These are phyloP conservation scores for Gallinago jamesoni DNA, from an alignment of 2,113 vertebrate genomes.

Conservation along the genomic window DNA sequence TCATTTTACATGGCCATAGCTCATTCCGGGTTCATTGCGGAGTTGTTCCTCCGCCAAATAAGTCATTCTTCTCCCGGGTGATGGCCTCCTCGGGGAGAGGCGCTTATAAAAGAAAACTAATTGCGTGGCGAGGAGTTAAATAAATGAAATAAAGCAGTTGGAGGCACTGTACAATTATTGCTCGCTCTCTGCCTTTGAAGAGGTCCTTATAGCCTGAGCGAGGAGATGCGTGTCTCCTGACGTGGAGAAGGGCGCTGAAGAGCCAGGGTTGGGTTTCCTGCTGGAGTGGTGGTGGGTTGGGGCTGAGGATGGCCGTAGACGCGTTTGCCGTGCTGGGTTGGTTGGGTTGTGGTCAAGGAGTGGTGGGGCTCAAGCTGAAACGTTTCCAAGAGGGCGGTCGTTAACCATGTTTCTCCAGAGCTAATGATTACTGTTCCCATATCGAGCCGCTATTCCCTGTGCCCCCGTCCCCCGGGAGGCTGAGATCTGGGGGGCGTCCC, in stretches of 20 bases:
- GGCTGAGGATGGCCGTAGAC: background rate
- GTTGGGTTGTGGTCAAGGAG: background rate
- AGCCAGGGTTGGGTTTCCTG: background rate
- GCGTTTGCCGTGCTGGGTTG: accelerated
- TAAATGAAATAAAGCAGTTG: constrained; percentile 33
- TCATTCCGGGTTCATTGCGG: constrained; percentile 64
- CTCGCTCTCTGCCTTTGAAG: constrained; percentile 1
- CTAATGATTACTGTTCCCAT: accelerated
- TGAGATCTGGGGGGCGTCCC: background rate
- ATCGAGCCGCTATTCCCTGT: accelerated
- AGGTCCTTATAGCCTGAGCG: background rate
- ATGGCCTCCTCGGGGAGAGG: constrained; percentile 45
- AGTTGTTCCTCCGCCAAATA: constrained; percentile 52
- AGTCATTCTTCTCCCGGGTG: constrained; percentile 56
- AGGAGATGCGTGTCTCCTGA: background rate
- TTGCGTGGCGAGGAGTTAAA: constrained; percentile 59
- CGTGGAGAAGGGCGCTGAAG: background rate
- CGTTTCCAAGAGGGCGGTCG: background rate
- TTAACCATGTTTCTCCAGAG: background rate
- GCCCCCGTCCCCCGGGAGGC: background rate
- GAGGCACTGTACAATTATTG: background rate
- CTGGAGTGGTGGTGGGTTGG: background rate
- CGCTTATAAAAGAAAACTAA: constrained; percentile 66
- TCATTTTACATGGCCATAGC: constrained; percentile 67
- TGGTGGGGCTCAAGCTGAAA: background rate